Conservation (phyloP, 1,140 invertebrate genomes). For the Brachionus asplanchnoidis region DNA sequence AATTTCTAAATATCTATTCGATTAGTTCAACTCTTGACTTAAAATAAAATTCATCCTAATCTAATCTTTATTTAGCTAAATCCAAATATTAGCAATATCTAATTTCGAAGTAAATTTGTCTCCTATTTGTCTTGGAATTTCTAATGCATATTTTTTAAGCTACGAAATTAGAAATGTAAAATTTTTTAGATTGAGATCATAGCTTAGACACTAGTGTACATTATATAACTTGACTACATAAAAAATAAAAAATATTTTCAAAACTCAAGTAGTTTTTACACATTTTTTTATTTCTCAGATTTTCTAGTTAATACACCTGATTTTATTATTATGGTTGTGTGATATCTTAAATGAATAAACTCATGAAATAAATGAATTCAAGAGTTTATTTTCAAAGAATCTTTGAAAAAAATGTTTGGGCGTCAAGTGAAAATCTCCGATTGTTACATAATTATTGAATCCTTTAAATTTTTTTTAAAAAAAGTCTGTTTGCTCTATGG, state of each 20-base stretch:
- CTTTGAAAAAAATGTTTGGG: not conserved
- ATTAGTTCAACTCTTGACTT: not conserved
- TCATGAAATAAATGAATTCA: not conserved
- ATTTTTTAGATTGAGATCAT: not conserved
- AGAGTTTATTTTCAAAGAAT: not conserved
- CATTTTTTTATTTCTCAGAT: not conserved
- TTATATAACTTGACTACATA: constrained; percentile 27
- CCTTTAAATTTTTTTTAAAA: not conserved
- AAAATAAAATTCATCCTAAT: not conserved
- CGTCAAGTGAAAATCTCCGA: not conserved
- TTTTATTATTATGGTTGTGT: not conserved
- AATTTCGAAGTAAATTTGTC: not conserved
- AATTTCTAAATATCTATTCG: not conserved
- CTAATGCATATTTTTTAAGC: not conserved
- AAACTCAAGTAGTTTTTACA: constrained; percentile 8
- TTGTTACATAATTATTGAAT: not conserved
- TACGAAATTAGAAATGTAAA: not conserved
- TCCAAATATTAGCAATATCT: not conserved
- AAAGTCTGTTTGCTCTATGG: not conserved
- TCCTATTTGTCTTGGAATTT: not conserved
- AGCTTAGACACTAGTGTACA: not conserved
- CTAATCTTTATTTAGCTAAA: not conserved
- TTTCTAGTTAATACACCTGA: constrained; percentile 21
- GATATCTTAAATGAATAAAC: not conserved
- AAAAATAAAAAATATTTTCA: constrained; percentile 22